Evolutionary conservation across 2,797 vertebrate genomes (phyloP), one percentile per base, ranked within the genome.

Genomic region (Tiaroga cobitis): DNA sequence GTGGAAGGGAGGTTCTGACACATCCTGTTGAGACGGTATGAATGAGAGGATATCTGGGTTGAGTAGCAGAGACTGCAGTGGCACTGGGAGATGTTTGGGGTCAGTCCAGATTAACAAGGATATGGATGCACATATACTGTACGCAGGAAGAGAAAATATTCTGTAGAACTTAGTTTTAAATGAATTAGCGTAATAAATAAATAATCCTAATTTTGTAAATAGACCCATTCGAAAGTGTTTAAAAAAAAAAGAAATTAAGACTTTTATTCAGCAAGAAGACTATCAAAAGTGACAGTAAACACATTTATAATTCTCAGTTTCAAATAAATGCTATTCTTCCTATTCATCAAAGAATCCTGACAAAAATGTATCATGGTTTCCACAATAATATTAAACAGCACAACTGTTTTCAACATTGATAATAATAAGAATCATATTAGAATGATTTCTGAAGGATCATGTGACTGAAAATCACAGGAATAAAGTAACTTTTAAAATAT

Each of bases 1-100:
- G 21, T 34, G 56, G 68, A 84, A 61, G 75, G 11, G 8, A 49
- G 72, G 24, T 46, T 68, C 32, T 82, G 73, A 26, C 74, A 26
- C 56, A 49, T 51, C 4, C 16, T 54, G 49, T 34, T 39, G 54
- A 74, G 72, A 43, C 34, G 46, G 79, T 63, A 89, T 51, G 69
- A 77, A 65, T 43, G 19, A 32, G 51, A 39, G 46, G 29, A 54
- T 68, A 81, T 74, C 84, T 75, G 80, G n/a, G 19, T 43, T 49
- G 34, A 69, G 11, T 43, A 68, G 73, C 41, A 65, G n/a, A 54
- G 29, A 51, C 32, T 79, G 13, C 43, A 74, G n/a, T 79, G 34
- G 24, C 21, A 37, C 59, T 84, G 39, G 8, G 34, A 80, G 26
- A 63, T 34, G 46, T 79, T 78, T 65, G 68, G 59, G n/a, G n/a